Conservation (phyloP, 2,797 vertebrate genomes). For the Eulemur albifrons region DNA sequence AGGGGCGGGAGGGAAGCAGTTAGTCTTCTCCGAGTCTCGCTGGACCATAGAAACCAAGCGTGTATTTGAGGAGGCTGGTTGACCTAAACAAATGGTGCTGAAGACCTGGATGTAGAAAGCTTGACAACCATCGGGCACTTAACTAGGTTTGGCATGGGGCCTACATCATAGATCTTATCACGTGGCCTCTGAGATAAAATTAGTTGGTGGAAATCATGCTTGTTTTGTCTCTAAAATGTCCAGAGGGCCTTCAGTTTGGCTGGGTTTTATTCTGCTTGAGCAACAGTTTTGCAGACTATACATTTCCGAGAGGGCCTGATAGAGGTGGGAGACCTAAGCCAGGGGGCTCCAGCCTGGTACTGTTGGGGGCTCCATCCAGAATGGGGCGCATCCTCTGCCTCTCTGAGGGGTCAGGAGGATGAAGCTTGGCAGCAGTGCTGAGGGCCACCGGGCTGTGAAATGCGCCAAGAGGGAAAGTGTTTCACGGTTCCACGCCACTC, state of each 20-base stretch:
- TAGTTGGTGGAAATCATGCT: background rate
- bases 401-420: background rate
- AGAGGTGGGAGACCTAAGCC: fast-evolving
- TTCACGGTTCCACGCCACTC: fast-evolving
- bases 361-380: background rate
- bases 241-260: background rate
- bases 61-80: background rate
- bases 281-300: background rate
- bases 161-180: background rate
- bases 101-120: background rate
- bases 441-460: background rate
- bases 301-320: background rate
- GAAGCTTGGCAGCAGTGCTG: background rate
- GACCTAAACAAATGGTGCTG: background rate
- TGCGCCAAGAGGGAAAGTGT: background rate
- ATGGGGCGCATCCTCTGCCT: background rate
- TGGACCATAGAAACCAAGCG: background rate
- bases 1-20: background rate
- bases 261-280: background rate
- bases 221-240: background rate
- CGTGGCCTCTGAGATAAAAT: background rate
- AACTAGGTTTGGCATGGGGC: background rate
- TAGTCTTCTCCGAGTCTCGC: background rate
- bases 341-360: background rate
- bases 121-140: background rate